Percentiles rank a stretch among this genome's conserved stretches.
Evolutionary conservation across 2,113 vertebrate genomes (phyloP).

Genomic region (Bathybates hornii): DNA sequence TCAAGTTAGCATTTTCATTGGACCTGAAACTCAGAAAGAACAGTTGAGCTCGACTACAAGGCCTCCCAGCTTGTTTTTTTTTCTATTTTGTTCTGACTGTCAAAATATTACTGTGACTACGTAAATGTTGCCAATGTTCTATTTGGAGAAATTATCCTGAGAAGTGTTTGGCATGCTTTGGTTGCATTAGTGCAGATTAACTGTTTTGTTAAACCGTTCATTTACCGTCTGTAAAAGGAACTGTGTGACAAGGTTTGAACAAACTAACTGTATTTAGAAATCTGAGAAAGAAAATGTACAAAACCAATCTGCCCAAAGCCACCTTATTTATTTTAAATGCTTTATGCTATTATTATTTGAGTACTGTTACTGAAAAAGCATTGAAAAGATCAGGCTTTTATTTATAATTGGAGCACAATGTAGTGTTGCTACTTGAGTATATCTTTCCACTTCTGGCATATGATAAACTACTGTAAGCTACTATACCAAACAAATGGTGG

Average conservation of each 20-base stretch:
- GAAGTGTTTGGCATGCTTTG: neutral
- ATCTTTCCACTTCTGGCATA: neutral
- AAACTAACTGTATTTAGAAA: neutral
- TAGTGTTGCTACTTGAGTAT: neutral
- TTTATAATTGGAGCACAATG: neutral
- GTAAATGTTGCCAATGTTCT: neutral
- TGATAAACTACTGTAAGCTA: neutral
- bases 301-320: neutral
- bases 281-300: neutral
- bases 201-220: neutral
- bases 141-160: neutral
- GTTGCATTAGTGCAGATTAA: neutral
- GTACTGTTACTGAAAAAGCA: neutral
- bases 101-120: neutral
- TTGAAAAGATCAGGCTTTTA: neutral
- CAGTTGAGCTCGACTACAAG: neutral
- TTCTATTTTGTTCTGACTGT: neutral
- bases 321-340: neutral
- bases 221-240: neutral
- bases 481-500: conserved; percentile 28
- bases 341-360: neutral
- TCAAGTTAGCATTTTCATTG: neutral
- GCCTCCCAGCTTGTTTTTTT: neutral
- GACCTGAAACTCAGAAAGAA: neutral
- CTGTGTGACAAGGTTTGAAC: neutral